These are phyloP conservation scores for rabbit (Oryctolagus cuniculus) DNA, from an alignment of 2,113 vertebrate species.

Conservation along the genomic window mOryCun1.1 NC_091443.1:79395001-79395500, in stretches of 20 bases:
- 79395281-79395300: constrained; percentile 1
- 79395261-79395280: constrained; percentile 43
- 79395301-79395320: constrained; percentile 42
- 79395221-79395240: too few species aligned
- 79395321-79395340: constrained; percentile 14
- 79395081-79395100: constrained; percentile 42
- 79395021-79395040: constrained; percentile 84
- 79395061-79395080: not conserved
- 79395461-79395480: not conserved
- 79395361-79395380: not conserved
- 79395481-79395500: not conserved
- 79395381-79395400: not conserved
- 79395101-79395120: not conserved
- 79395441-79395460: constrained; percentile 34
- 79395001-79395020: constrained; percentile 98
- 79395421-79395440: not conserved
- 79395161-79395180: too few species aligned
- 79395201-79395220: too few species aligned
- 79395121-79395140: too few species aligned
- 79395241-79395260: too few species aligned
- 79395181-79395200: too few species aligned
- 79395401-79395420: constrained; percentile 48
- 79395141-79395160: too few species aligned
- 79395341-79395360: constrained; percentile 37
- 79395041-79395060: constrained; percentile 20